Percentiles rank a stretch among this genome's conserved stretches.
Conservation (phyloP, 2,888 invertebrate species). For the Cactoblastis cactorum region DNA sequence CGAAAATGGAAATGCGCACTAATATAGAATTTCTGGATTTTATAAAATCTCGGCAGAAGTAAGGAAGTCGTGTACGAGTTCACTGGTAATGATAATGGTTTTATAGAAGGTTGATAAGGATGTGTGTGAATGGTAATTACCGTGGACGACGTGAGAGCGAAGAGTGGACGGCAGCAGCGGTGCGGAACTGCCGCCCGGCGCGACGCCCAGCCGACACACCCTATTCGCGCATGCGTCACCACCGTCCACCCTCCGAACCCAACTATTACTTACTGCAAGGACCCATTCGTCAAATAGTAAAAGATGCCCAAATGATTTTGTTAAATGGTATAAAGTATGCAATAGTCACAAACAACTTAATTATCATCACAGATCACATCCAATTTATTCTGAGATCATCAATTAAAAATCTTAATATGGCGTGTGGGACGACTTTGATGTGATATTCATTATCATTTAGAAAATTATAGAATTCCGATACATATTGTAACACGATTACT, state of each 20-base stretch:
- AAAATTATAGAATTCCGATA: too few relatives aligned
- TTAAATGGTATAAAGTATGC: neutral
- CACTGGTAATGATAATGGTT: slow-evolving; percentile 13
- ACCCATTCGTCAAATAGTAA: neutral
- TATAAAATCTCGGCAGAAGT: neutral
- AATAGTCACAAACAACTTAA: too few relatives aligned
- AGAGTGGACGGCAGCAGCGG: slow-evolving; percentile 31
- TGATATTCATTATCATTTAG: neutral
- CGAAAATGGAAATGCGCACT: slow-evolving; percentile 47
- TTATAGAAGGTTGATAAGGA: slow-evolving; percentile 21
- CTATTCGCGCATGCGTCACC: slow-evolving; percentile 65
- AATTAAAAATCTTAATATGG: neutral
- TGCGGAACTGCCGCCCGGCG: slow-evolving; percentile 61
- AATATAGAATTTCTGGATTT: slow-evolving; percentile 29
- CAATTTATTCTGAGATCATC: neutral
- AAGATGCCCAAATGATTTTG: neutral
- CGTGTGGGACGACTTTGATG: neutral
- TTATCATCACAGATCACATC: neutral
- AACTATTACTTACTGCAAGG: neutral
- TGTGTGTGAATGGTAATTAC: slow-evolving; percentile 41
- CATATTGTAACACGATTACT: too few relatives aligned
- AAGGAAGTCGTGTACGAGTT: neutral
- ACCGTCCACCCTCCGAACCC: slow-evolving; percentile 24
- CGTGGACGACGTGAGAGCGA: slow-evolving; percentile 33
- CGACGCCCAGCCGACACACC: slow-evolving; percentile 63